These are phyloP conservation scores for Phoebastria nigripes DNA, from an alignment of 2,797 vertebrate genomes.

Conservation along the genomic window DNA sequence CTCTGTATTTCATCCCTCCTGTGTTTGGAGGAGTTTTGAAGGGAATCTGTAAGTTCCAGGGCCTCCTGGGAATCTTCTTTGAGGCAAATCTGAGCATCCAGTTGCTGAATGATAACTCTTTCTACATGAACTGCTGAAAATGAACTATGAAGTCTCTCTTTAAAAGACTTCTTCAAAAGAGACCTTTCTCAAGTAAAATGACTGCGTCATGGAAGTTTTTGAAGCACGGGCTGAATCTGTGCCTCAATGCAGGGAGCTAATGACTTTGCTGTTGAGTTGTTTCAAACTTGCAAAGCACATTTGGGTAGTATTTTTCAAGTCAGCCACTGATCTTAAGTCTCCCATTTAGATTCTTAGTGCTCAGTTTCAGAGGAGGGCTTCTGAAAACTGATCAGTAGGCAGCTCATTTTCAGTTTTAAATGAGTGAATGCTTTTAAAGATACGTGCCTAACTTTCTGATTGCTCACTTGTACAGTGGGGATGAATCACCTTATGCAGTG, in stretches of 20 bases:
- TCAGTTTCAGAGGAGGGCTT: neutral
- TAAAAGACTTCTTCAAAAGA: neutral
- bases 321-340: neutral
- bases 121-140: neutral
- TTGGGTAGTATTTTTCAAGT: neutral
- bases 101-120: neutral
- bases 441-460: neutral
- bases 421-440: neutral
- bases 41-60: neutral
- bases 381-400: neutral
- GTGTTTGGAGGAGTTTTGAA: neutral
- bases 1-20: neutral
- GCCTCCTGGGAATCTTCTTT: neutral
- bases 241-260: neutral
- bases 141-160: neutral
- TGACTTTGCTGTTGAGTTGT: neutral
- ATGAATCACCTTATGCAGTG: neutral
- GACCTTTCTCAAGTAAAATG: neutral
- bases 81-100: neutral
- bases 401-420: neutral
- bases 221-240: neutral
- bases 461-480: neutral
- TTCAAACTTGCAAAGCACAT: neutral
- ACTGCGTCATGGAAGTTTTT: neutral
- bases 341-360: neutral